phyloP scores from a whole-genome alignment of 2,113 vertebrate species.

The Psittacula cyanocephala region DNA sequence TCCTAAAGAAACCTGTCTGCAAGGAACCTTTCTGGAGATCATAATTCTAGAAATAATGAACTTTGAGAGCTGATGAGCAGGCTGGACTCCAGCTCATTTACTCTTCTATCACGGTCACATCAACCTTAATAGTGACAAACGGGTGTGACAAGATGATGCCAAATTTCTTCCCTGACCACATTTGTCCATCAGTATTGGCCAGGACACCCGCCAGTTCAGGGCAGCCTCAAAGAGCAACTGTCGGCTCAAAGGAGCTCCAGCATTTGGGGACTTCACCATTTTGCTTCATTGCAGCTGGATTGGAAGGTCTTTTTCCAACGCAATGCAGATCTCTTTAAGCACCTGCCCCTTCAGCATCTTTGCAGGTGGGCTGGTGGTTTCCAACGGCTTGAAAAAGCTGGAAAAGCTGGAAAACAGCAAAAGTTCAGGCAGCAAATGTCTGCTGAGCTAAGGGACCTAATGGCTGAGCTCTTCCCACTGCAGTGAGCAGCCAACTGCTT shows the following conservation, averaged over 20 bases:
- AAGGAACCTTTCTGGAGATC: neutral
- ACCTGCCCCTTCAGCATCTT: neutral
- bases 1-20: neutral
- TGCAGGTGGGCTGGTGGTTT: neutral
- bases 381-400: neutral
- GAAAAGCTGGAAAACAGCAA: neutral
- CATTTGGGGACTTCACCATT: rapidly evolving
- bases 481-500: neutral
- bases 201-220: rapidly evolving
- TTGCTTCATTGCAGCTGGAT: neutral
- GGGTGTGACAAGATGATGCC: neutral
- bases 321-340: neutral
- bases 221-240: neutral
- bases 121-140: neutral
- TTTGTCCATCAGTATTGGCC: neutral
- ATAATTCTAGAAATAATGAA: neutral
- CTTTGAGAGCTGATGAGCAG: neutral
- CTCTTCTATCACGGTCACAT: neutral
- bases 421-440: neutral
- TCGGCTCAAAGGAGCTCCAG: neutral
- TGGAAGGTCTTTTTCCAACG: neutral
- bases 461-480: neutral
- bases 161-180: neutral
- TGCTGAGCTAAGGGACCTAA: neutral
- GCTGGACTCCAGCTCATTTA: neutral